A percentile compares a stretch with the other conserved stretches of the same genome.
phyloP scores from a whole-genome alignment of 2,888 invertebrate species.

The Muschampia plurimacula region DNA sequence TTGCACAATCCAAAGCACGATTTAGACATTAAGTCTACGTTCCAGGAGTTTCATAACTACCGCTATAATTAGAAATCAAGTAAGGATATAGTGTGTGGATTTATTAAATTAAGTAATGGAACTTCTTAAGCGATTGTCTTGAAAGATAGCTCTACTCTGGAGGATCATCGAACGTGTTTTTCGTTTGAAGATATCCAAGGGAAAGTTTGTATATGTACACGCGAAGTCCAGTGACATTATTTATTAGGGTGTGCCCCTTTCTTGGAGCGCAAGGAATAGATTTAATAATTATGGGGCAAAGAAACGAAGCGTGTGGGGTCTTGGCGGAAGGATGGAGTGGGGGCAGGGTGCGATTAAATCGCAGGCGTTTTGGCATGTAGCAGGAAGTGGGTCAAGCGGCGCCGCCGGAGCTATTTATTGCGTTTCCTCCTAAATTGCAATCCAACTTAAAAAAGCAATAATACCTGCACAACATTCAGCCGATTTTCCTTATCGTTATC shows the following conservation, averaged over 20 bases:
- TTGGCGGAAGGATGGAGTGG: constrained; percentile 74
- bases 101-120: constrained; percentile 3
- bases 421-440: constrained; percentile 80
- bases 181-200: constrained; percentile 41
- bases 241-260: constrained; percentile 65
- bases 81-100: too few relatives aligned
- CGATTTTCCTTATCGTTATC: not conserved
- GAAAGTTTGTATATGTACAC: constrained; percentile 39
- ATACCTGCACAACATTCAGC: constrained; percentile 21
- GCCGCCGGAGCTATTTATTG: constrained; percentile 81
- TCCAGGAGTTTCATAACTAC: constrained; percentile 19
- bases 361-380: constrained; percentile 83
- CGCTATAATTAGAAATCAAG: not conserved
- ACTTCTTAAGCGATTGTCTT: not conserved
- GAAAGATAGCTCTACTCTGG: constrained; percentile 7
- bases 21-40: constrained; percentile 32
- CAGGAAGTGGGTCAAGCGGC: constrained; percentile 84
- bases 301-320: constrained; percentile 77
- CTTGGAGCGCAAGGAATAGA: constrained; percentile 72
- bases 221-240: constrained; percentile 48
- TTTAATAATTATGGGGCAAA: constrained; percentile 81
- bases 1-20: constrained; percentile 28
- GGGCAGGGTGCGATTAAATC: constrained; percentile 81
- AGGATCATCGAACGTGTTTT: constrained; percentile 6
- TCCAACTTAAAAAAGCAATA: constrained; percentile 38